Percentiles rank a stretch among this genome's conserved stretches.
phyloP scores from a whole-genome alignment of 2,113 vertebrate genomes.

The Leucosticte australis region DNA sequence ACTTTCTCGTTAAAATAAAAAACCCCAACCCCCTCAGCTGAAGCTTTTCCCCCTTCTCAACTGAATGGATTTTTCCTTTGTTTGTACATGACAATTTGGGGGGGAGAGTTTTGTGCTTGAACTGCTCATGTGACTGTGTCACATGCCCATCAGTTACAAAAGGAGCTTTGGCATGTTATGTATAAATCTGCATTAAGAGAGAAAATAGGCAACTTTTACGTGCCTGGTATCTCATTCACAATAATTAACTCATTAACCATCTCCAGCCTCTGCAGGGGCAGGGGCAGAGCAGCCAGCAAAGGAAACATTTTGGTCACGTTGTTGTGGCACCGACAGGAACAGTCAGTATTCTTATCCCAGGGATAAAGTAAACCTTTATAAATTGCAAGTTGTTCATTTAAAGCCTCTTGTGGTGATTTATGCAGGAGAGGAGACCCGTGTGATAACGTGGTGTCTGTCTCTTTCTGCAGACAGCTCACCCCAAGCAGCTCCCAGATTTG shows the following conservation, averaged over 20 bases:
- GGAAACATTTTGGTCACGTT: background rate
- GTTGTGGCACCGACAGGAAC: background rate
- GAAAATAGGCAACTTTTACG: slow-evolving; percentile 56
- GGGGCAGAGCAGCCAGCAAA: background rate
- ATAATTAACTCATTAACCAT: slow-evolving; percentile 45
- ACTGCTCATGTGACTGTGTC: slow-evolving; percentile 51
- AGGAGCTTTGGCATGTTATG: slow-evolving; percentile 45
- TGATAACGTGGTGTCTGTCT: background rate
- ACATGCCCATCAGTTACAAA: slow-evolving; percentile 39
- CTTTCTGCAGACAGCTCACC: background rate
- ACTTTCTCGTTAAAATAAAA: background rate
- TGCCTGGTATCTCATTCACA: slow-evolving; percentile 46
- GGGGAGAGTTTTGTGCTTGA: slow-evolving; percentile 47
- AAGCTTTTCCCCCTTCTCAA: slow-evolving; percentile 23
- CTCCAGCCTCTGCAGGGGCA: background rate
- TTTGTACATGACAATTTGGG: slow-evolving; percentile 19
- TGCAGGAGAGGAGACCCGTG: background rate
- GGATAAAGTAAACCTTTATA: background rate
- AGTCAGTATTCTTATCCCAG: background rate
- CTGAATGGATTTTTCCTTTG: slow-evolving; percentile 49
- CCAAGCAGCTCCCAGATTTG: background rate
- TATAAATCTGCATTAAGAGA: slow-evolving; percentile 47
- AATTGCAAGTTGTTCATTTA: background rate
- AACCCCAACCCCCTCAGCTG: background rate
- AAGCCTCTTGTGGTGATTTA: background rate